Base-by-base conservation (phyloP, 1,140 invertebrate genomes). In the Steinernema khuongi region DNA sequence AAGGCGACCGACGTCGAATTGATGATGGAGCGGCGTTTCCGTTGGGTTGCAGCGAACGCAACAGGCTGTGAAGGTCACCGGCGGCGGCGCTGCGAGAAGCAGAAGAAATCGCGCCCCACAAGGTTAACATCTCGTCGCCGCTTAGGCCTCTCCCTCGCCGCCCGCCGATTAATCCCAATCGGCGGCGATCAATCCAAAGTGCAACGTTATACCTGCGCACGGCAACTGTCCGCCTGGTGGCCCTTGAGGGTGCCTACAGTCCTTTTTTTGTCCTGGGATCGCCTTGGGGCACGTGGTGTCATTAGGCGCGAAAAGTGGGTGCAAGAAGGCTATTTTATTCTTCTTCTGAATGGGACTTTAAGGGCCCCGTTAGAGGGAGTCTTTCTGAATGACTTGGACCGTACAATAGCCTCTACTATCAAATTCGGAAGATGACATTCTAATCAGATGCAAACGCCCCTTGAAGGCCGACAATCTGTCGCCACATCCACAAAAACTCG, bases 141-240 rank as follows among this genome's bases (percentile, higher is more conserved):
- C 50, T 60, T 60, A 60, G 50, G 50, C 50, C 50, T 60, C 50
- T 60, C 22, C 50, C 22, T 60, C 22, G 14, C 22, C 50, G 4
- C 50, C 50, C 19, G 22, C 26, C 50, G 50, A 60, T 60, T 14
- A 60, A 60, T 60, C 50, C 50, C 50, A 60, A 60, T n/a, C 50
- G 50, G 50, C 11, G 50, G 11, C 50, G 50, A 60, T 60, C 50
- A 60, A 60, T 60, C 50, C 50, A 60, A 60, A 60, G 50, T 60
- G 50, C 50, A 60, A 60, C 26, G 50, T 60, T 60, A 60, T 60
- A 60, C 50, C 50, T 60, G 36, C 19, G 50, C 50, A 22, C 50
- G 50, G 26, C 50, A 60, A 60, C 50, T 60, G 50, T 60, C 26
- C 19, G 14, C 14, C 50, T 60, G 14, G 7, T 60, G 50, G 22